Evolutionary conservation across 2,113 vertebrate genomes (phyloP), one percentile per base, ranked within the genome.

Genomic region (Raphicerus campestris): DNA sequence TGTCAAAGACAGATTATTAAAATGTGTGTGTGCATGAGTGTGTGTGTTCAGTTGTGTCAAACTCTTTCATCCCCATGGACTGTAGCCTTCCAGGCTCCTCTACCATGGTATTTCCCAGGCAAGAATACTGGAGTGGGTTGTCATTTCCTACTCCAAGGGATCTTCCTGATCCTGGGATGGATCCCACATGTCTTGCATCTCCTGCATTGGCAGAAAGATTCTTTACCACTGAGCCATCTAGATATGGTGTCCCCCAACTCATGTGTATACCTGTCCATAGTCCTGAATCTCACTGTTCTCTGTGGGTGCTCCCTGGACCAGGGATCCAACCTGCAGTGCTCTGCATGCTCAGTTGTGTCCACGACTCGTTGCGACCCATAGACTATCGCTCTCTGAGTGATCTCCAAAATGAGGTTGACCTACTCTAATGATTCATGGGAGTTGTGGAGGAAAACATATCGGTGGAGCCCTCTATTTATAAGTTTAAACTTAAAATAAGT

Each of bases 401-500:
- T 51, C 73, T 93, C 66, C 63, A 84, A 75, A 96, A 73, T 70
- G 20, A 90, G 30, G 19, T 1, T 84, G 87, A 87, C 30, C 88
- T 63, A 35, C 42, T 14, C 61, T 10, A 53, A 61, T 28, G 56
- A 95, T 90, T 87, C 11, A 2, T 9, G 28, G 60, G 8, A 20
- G 2, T 3, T 94, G 11, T 0, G 4, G 49, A 9, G 2, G n/a
- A 20, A 39, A 53, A 61, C 3, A 28, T 22, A 58, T 7, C 35
- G 35, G 35, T 75, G 22, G 22, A 88, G 75, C 24, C 42, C n/a
- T 83, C 53, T 85, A 42, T n/a, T 47, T 84, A 58, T 4, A 73
- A 39, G 32, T 47, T 81, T 89, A 83, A 88, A 92, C 56, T 45
- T 83, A 93, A 83, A 95, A 81, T 86, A 56, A 73, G 8, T 84